Conservation (phyloP, 2,888 invertebrate species). For the Cryptosula pallasiana region DNA sequence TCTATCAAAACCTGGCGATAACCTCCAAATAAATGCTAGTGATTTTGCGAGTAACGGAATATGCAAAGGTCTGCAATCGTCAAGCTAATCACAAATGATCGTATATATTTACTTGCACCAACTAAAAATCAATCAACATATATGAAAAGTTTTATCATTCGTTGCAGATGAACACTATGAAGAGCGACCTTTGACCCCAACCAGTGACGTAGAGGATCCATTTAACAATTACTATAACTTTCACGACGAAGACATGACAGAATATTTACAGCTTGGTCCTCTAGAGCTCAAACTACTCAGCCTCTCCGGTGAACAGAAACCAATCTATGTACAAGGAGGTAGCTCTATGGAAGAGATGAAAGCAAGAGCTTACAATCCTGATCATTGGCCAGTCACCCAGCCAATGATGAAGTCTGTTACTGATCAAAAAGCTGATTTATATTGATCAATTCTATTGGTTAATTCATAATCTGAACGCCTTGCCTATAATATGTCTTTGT, state of each 20-base stretch:
- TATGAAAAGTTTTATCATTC: not conserved
- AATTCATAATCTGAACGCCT: too few species aligned
- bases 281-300: constrained; percentile 47
- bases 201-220: constrained; percentile 32
- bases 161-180: constrained; percentile 19
- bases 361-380: constrained; percentile 40
- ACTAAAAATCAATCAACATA: too few species aligned
- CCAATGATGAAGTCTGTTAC: constrained; percentile 34
- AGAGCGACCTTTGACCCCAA: constrained; percentile 2
- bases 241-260: constrained; percentile 46
- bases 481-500: too few species aligned
- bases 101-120: too few species aligned
- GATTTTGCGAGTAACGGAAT: too few species aligned
- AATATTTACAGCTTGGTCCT: constrained; percentile 48
- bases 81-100: too few species aligned
- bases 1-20: too few species aligned
- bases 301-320: constrained; percentile 40
- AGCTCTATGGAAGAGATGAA: constrained; percentile 37
- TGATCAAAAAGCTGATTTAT: constrained; percentile 22
- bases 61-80: too few species aligned
- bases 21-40: too few species aligned
- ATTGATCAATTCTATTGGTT: not conserved
- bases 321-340: constrained; percentile 35
- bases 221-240: constrained; percentile 39
- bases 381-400: constrained; percentile 46